Evolutionary conservation across 2,113 vertebrate genomes (phyloP).

Genomic region (Hydrochoerus hydrochaeris): DNA sequence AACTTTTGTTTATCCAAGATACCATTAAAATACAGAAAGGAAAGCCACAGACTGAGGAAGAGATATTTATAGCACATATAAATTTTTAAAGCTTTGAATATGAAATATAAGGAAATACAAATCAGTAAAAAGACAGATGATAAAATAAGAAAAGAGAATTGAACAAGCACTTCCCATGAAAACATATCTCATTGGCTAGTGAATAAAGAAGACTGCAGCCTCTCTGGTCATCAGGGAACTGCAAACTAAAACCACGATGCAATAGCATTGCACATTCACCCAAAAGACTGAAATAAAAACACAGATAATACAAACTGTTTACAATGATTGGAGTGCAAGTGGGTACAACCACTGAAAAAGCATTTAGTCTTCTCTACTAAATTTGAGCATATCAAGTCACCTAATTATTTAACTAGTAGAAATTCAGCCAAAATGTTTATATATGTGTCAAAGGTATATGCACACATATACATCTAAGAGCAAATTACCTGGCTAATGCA

Average conservation of each 20-base stretch:
- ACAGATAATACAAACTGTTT: not conserved
- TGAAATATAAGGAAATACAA: not conserved
- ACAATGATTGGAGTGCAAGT: not conserved
- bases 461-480: not conserved
- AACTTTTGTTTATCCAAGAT: not conserved
- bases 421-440: constrained; percentile 22
- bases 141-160: not conserved
- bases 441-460: not conserved
- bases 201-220: not conserved
- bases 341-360: not conserved
- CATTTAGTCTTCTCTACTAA: not conserved
- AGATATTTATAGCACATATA: not conserved
- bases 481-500: not conserved
- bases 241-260: not conserved
- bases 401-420: not conserved
- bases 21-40: not conserved
- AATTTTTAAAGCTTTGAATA: not conserved
- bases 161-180: not conserved
- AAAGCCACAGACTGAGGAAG: not conserved
- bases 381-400: not conserved
- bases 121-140: not conserved
- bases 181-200: not conserved
- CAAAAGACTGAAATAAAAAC: not conserved
- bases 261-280: not conserved
- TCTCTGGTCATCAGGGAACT: not conserved